Evolutionary conservation across 2,797 vertebrate genomes (phyloP).

Genomic region (Hoplostethus mediterraneus): DNA sequence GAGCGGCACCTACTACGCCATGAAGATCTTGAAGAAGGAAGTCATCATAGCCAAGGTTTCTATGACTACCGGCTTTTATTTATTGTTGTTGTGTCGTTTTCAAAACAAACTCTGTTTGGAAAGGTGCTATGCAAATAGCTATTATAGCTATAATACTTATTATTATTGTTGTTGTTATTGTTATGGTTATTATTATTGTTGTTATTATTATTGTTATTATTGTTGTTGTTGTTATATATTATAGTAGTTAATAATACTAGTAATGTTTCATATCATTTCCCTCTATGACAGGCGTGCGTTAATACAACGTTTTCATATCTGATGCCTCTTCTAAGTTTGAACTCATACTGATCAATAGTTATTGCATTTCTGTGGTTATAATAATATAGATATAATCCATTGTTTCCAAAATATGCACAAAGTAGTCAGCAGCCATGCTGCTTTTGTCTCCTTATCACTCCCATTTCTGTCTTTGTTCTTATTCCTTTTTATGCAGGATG

Average conservation of each 20-base stretch:
- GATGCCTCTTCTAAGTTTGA: too few relatives aligned
- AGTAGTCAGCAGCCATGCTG: not conserved
- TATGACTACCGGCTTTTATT: not conserved
- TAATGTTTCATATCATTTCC: too few relatives aligned
- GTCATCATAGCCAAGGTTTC: conserved; percentile 97
- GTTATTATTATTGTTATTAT: too few relatives aligned
- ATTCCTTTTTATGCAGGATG: conserved; percentile 86
- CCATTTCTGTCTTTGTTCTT: not conserved
- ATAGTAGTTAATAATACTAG: not conserved
- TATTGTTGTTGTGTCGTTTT: not conserved
- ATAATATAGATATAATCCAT: not conserved
- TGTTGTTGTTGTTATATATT: too few relatives aligned
- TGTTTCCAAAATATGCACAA: not conserved
- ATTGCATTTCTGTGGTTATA: not conserved
- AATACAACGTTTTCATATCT: too few relatives aligned
- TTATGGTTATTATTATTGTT: too few relatives aligned
- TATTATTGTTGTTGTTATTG: too few relatives aligned
- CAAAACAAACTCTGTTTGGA: not conserved
- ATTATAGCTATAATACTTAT: too few relatives aligned
- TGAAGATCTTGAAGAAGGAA: conserved; percentile 99
- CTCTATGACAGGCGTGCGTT: not conserved
- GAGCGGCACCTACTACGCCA: conserved; percentile 97
- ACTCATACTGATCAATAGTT: too few relatives aligned
- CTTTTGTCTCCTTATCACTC: conserved; percentile 14
- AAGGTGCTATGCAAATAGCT: not conserved